Evolutionary conservation across 2,113 vertebrate genomes (phyloP).

Genomic region (Pterocles burchelli): DNA sequence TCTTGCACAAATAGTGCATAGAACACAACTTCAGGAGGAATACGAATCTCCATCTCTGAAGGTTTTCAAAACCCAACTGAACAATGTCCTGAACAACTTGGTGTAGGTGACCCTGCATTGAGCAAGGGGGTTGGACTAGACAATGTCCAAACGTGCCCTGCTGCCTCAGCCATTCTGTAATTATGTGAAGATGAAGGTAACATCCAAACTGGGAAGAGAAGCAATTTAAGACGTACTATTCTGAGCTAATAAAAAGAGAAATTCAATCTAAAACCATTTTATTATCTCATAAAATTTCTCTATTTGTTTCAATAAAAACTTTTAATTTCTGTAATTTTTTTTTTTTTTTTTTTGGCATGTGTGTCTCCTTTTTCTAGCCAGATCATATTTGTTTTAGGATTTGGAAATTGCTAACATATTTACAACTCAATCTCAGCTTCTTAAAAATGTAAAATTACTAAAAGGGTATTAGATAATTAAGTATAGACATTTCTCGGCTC

Average conservation of each 20-base stretch:
- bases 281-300: not conserved
- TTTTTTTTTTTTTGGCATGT: too few species aligned
- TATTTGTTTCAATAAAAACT: not conserved
- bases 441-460: conserved; percentile 1
- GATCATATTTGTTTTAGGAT: not conserved
- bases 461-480: not conserved
- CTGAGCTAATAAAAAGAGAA: not conserved
- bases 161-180: not conserved
- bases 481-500: not conserved
- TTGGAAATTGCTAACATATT: not conserved
- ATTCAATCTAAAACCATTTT: not conserved
- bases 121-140: not conserved
- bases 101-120: not conserved
- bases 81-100: not conserved
- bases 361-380: not conserved
- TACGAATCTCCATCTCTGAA: not conserved
- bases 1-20: not conserved
- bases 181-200: not conserved
- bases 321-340: not conserved
- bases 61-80: not conserved
- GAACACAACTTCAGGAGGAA: not conserved
- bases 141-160: not conserved
- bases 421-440: not conserved
- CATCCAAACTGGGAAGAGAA: not conserved
- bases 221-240: not conserved